These are phyloP conservation scores for Verasper variegatus DNA, from an alignment of 2,113 vertebrate genomes.

Conservation along the genomic window DNA sequence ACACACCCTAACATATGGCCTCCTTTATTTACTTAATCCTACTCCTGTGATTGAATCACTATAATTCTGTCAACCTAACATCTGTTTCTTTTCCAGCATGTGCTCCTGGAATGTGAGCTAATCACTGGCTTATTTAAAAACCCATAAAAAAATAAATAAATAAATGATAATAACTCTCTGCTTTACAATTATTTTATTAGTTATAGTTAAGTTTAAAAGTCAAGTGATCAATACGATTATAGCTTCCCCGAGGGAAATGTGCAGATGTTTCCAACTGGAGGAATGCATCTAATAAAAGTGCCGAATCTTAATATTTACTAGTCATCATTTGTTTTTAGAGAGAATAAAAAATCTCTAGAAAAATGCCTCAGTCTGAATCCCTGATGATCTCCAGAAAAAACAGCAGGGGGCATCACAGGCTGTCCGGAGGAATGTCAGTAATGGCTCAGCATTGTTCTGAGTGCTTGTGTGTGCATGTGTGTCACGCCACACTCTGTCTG, in stretches of 20 bases:
- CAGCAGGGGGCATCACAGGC: neutral
- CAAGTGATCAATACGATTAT: neutral
- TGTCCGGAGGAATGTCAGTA: constrained; percentile 39
- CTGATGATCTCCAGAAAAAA: constrained; percentile 33
- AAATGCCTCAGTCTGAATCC: constrained; percentile 51
- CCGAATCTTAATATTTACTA: neutral
- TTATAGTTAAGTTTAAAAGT: constrained; percentile 10
- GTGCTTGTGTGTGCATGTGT: constrained; percentile 14
- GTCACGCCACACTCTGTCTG: constrained; percentile 81
- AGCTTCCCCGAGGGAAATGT: neutral
- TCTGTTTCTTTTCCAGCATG: too few species aligned
- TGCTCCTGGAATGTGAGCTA: too few species aligned
- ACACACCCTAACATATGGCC: too few species aligned
- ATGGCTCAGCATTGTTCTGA: constrained; percentile 15
- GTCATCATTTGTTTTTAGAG: neutral
- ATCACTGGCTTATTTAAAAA: neutral
- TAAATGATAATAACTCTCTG: too few species aligned
- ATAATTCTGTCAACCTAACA: too few species aligned
- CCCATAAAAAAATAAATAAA: too few species aligned
- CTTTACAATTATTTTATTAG: neutral
- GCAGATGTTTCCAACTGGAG: neutral
- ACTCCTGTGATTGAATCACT: too few species aligned
- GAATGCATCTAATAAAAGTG: neutral
- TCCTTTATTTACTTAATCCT: too few species aligned
- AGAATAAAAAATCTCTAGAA: constrained; percentile 1